These are phyloP conservation scores for Eupithecia insigniata DNA, from an alignment of 2,888 invertebrate species.

Conservation along the genomic window DNA sequence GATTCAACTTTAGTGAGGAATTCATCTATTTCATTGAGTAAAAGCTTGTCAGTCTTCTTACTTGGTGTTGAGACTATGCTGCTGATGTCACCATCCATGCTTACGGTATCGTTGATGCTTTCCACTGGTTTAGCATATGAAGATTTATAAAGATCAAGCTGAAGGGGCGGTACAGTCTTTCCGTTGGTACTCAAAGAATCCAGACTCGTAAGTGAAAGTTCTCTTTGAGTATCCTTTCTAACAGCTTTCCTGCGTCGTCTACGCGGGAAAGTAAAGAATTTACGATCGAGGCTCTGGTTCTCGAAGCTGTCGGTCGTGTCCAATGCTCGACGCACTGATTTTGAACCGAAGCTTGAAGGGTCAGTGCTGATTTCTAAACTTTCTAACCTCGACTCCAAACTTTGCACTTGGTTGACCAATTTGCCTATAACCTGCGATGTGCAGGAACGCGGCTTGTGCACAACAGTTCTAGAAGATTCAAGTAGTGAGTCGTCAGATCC, in stretches of 20 bases:
- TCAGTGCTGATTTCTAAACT: constrained; percentile 71
- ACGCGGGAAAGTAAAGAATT: constrained; percentile 75
- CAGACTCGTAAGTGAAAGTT: constrained; percentile 67
- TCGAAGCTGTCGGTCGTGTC: constrained; percentile 69
- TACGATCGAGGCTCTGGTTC: constrained; percentile 65
- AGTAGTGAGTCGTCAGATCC: constrained; percentile 81
- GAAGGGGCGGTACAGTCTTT: constrained; percentile 56
- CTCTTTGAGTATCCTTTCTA: constrained; percentile 55
- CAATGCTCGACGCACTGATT: constrained; percentile 54
- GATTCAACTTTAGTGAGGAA: constrained; percentile 77
- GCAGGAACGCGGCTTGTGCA: constrained; percentile 74
- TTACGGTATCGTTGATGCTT: constrained; percentile 47
- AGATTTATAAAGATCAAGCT: constrained; percentile 45
- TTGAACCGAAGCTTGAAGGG: constrained; percentile 58
- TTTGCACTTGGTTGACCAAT: constrained; percentile 86
- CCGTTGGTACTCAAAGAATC: constrained; percentile 54
- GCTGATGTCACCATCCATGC: constrained; percentile 80
- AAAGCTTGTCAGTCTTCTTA: constrained; percentile 75
- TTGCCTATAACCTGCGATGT: constrained; percentile 80
- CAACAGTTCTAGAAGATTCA: constrained; percentile 76
- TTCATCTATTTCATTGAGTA: constrained; percentile 79
- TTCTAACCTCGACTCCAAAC: constrained; percentile 84
- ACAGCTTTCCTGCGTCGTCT: constrained; percentile 64
- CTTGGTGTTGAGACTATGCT: constrained; percentile 77
- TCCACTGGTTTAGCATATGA: constrained; percentile 30